A percentile compares a stretch with the other conserved stretches of the same genome.
Conservation (phyloP, 2,113 vertebrate species). For the Dolichotis patagonum region DNA sequence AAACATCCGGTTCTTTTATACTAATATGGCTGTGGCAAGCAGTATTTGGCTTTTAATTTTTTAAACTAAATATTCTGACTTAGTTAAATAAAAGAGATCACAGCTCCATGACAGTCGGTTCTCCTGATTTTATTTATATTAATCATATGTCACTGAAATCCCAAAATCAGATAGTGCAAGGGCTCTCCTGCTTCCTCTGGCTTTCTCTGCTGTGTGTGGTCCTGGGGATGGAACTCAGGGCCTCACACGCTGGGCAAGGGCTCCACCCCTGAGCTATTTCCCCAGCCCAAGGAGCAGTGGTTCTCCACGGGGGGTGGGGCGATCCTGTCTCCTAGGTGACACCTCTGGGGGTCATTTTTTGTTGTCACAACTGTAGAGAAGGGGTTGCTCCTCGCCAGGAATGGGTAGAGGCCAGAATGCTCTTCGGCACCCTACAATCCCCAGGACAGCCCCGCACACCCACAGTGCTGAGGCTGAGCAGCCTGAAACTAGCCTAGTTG, state of each 20-base stretch:
- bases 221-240: background rate
- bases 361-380: background rate
- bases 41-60: background rate
- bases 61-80: background rate
- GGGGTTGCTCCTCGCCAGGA: background rate
- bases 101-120: background rate
- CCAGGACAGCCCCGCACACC: background rate
- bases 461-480: background rate
- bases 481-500: no score
- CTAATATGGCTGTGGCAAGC: background rate
- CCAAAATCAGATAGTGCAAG: background rate
- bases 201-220: background rate
- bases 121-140: background rate
- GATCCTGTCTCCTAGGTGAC: background rate
- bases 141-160: background rate
- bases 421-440: background rate
- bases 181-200: background rate
- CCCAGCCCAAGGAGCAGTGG: background rate
- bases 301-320: background rate
- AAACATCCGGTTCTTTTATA: background rate
- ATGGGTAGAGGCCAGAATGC: background rate
- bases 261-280: background rate
- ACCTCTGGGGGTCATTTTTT: background rate
- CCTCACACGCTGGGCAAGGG: background rate
- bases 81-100: background rate